A percentile compares a stretch with the other conserved stretches of the same genome.
Evolutionary conservation across 2,888 invertebrate species (phyloP).

Genomic region (Nipponacmea schrenckii): DNA sequence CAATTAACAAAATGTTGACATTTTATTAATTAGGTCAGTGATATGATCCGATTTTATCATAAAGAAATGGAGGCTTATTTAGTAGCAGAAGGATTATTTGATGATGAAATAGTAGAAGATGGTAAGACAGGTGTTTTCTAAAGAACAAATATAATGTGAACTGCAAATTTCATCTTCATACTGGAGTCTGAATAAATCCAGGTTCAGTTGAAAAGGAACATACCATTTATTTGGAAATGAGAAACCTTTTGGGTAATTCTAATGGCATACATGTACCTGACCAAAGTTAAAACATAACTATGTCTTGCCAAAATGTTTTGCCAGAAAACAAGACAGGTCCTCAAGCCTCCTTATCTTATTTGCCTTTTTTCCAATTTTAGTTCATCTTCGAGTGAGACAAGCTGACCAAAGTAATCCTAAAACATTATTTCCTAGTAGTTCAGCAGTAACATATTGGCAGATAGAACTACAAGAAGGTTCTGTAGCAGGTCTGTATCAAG

Average conservation of each 20-base stretch:
- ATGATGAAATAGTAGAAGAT: slow-evolving; percentile 60
- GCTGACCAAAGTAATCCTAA: slow-evolving; percentile 62
- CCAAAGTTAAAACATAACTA: too few species aligned
- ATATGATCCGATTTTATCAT: slow-evolving; percentile 62
- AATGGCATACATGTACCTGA: too few species aligned
- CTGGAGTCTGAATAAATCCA: too few species aligned
- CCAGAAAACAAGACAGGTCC: too few species aligned
- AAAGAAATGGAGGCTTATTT: slow-evolving; percentile 66
- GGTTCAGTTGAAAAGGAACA: too few species aligned
- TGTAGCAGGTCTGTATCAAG: slow-evolving; percentile 43
- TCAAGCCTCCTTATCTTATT: too few species aligned
- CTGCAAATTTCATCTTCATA: too few species aligned
- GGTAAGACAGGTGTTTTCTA: slow-evolving; percentile 39
- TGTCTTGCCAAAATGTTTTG: too few species aligned
- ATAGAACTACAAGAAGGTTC: slow-evolving; percentile 58
- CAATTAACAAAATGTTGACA: too few species aligned
- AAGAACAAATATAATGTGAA: too few species aligned
- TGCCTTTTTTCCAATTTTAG: slow-evolving; percentile 38
- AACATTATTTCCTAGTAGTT: slow-evolving; percentile 63
- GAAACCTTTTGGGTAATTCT: too few species aligned
- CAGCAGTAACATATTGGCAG: slow-evolving; percentile 67
- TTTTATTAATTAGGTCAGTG: slow-evolving; percentile 53
- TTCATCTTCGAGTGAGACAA: slow-evolving; percentile 61
- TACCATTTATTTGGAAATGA: too few species aligned
- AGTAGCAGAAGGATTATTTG: slow-evolving; percentile 63